Percentiles rank a stretch among this genome's conserved stretches.
phyloP scores from a whole-genome alignment of 64 coral and sea anemone species.

The Pocillopora damicornis region DNA sequence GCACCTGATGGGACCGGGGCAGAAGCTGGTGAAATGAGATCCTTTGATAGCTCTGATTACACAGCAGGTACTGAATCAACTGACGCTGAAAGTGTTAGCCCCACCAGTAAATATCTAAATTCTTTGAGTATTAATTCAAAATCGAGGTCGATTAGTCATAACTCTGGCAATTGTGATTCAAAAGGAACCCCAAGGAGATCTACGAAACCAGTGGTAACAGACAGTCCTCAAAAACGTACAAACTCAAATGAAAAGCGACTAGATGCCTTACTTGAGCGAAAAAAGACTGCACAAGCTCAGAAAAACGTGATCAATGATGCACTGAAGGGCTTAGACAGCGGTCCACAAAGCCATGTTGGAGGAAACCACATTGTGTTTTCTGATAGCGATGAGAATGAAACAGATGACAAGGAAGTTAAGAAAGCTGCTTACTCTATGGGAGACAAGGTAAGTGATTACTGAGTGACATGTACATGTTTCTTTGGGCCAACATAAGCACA shows the following conservation, averaged over 20 bases:
- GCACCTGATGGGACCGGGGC: not conserved
- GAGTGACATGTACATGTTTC: not conserved
- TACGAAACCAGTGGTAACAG: not conserved
- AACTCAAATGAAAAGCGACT: slow-evolving; percentile 77
- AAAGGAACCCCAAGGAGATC: not conserved
- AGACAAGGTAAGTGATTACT: slow-evolving; percentile 3
- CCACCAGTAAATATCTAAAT: not conserved
- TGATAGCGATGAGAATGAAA: slow-evolving; percentile 2
- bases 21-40: not conserved
- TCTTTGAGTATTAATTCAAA: not conserved
- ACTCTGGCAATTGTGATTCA: not conserved
- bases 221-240: not conserved
- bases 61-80: not conserved
- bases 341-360: not conserved
- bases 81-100: not conserved
- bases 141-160: not conserved
- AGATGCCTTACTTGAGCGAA: slow-evolving; percentile 45
- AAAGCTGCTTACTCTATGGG: slow-evolving; percentile 5
- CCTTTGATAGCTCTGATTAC: not conserved
- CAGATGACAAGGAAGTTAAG: not conserved
- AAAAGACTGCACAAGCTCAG: slow-evolving; percentile 26
- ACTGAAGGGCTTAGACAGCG: slow-evolving; percentile 50
- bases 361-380: slow-evolving; percentile 70
- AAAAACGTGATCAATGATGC: slow-evolving; percentile 58
- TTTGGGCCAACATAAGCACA: no score